phyloP scores from a whole-genome alignment of 2,888 invertebrate species.

The Holacanthella duospinosa region DNA sequence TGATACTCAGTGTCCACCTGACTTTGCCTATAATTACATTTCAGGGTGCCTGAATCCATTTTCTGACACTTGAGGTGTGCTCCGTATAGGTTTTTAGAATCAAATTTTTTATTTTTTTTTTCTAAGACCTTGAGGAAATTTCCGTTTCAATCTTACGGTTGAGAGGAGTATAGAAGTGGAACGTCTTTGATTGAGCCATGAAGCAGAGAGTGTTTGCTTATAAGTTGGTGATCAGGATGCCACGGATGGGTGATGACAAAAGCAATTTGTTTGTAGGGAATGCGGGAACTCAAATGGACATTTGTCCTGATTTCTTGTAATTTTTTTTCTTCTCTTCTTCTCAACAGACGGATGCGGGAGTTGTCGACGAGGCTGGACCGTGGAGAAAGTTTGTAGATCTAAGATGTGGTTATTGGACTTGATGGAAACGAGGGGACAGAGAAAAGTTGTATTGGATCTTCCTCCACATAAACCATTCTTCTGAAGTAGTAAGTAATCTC shows the following conservation, averaged over 20 bases:
- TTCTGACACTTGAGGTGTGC: background rate
- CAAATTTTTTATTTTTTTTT: no score
- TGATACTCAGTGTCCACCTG: background rate
- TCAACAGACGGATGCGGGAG: background rate
- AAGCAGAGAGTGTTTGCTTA: no score
- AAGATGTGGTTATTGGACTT: background rate
- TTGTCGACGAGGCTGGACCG: background rate
- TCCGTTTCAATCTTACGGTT: no score
- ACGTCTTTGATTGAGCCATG: no score
- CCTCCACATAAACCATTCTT: background rate
- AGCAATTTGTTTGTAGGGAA: background rate
- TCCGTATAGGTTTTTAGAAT: no score
- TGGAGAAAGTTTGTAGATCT: background rate
- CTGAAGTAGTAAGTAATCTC: background rate
- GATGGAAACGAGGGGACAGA: background rate
- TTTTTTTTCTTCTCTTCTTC: no score
- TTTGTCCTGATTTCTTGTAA: background rate
- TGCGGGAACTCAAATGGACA: background rate
- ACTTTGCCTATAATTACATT: background rate
- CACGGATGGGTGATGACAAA: slow-evolving; percentile 1
- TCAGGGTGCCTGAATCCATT: background rate
- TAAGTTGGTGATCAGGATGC: no score
- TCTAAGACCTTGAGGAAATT: no score
- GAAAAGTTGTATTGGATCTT: background rate
- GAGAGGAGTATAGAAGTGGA: no score